Evolutionary conservation across 2,888 invertebrate genomes (phyloP).

Genomic region (Crematogaster levior): DNA sequence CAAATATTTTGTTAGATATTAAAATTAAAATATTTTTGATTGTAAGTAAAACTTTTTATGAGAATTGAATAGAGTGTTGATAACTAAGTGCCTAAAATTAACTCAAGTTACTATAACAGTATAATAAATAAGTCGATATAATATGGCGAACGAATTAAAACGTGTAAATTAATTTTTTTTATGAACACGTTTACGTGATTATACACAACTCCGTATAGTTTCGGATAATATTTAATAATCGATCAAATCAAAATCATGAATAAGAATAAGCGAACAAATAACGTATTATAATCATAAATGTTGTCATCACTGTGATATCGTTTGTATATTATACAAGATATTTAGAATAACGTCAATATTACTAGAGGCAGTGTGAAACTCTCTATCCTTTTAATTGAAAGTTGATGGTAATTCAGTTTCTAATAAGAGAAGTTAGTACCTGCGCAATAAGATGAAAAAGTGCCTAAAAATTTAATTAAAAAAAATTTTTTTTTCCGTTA

Average conservation of each 20-base stretch:
- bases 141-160: background rate
- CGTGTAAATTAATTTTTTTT: conserved; percentile 30
- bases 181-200: conserved; percentile 10
- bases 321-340: conserved; percentile 61
- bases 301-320: conserved; percentile 72
- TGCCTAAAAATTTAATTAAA: conserved; percentile 31
- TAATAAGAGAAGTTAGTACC: conserved; percentile 34
- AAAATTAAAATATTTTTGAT: background rate
- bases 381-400: conserved; percentile 19
- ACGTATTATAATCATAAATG: conserved; percentile 64
- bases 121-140: conserved; percentile 17
- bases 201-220: conserved; percentile 28
- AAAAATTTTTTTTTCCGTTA: background rate
- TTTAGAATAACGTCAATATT: conserved; percentile 47
- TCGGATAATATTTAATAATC: conserved; percentile 52
- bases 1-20: background rate
- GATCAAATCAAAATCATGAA: conserved; percentile 21
- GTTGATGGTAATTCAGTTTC: conserved; percentile 15
- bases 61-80: conserved; percentile 1
- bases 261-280: conserved; percentile 31
- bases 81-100: conserved; percentile 49
- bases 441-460: conserved; percentile 29
- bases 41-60: background rate
- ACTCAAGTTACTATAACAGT: conserved; percentile 32
- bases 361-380: background rate